Conservation (phyloP, 1,140 invertebrate genomes). For the Homarus americanus region DNA sequence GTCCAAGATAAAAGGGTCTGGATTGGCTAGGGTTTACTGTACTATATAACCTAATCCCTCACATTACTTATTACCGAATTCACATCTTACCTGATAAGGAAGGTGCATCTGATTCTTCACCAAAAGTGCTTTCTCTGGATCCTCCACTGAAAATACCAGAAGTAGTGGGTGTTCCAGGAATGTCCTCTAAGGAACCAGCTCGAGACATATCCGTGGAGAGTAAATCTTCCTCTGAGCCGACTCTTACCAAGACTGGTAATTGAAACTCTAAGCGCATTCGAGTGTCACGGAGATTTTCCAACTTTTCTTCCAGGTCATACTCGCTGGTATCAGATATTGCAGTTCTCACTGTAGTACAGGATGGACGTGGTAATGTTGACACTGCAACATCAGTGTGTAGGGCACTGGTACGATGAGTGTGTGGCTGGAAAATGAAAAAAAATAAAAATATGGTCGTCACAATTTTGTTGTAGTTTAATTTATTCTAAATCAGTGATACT, state of each 20-base stretch:
- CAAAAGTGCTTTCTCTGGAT: conserved; percentile 2
- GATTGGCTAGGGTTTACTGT: too few species aligned
- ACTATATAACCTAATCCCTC: neutral
- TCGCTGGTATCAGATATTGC: conserved; percentile 25
- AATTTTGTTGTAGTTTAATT: too few species aligned
- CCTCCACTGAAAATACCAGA: neutral
- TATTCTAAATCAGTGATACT: too few species aligned
- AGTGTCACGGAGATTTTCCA: conserved; percentile 40
- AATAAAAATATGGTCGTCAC: neutral
- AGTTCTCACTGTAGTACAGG: neutral
- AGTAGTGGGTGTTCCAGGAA: conserved; percentile 33
- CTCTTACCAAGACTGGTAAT: conserved; percentile 43
- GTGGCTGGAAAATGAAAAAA: conserved; percentile 30
- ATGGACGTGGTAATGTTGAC: conserved; percentile 23
- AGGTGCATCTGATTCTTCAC: conserved; percentile 28
- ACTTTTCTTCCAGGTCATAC: conserved; percentile 48
- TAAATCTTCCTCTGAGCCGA: conserved; percentile 56
- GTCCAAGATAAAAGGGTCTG: too few species aligned
- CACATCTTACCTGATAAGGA: conserved; percentile 9
- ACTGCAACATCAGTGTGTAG: neutral
- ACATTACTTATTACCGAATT: neutral
- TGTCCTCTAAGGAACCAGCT: conserved; percentile 56
- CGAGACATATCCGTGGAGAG: conserved; percentile 62
- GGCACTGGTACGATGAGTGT: neutral
- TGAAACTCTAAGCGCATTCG: conserved; percentile 50